Base-by-base conservation (phyloP, 2,888 invertebrate genomes). In the Athalia cordata region DNA sequence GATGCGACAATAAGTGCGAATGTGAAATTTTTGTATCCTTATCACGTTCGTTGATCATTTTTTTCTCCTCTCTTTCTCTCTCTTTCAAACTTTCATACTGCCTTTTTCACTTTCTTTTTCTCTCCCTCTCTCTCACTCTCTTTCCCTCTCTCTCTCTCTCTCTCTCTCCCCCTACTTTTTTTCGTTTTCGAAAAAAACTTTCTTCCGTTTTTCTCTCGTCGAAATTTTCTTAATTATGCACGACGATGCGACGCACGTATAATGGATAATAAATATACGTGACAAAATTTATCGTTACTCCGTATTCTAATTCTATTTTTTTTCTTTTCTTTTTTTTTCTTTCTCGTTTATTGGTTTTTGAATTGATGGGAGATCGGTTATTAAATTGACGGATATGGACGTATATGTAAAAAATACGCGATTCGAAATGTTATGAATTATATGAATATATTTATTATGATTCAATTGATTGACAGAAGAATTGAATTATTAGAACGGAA, bases 51-150 rank as follows among this genome's bases (percentile, higher is more conserved):
- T 29, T 29, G 29, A 29, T 29, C 29, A 29, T 29, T 29, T 29
- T 29, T 55, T 9, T 52, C 52, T 52, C 52, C 9, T 9, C 52
- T 7, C 11, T 11, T 52, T 11, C 8, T 11, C 52, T 11, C 52
- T n/a, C 55, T 55, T n/a, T n/a, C 55, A 9, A 3, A 9, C 55
- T 52, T 9, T 52, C 4, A 4, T 11, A 9, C 52, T 4, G 3
- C 13, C 61, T 79, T 81, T 66, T 77, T 66, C 45, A 8, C 67
- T 66, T 11, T 4, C 67, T 9, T 8, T 11, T 11, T 13, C 67
- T 0, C 47, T 47, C 3, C 52, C n/a, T n/a, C n/a, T n/a, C n/a
- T n/a, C n/a, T n/a, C n/a, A n/a, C n/a, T 13, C 52, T 49, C 43
- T 47, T 15, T 67, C 9, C 3, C 47, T 67, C n/a, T 47, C 47